These are phyloP conservation scores for Emydocephalus ijimae DNA, from an alignment of 2,113 vertebrate species.

Conservation along the genomic window DNA sequence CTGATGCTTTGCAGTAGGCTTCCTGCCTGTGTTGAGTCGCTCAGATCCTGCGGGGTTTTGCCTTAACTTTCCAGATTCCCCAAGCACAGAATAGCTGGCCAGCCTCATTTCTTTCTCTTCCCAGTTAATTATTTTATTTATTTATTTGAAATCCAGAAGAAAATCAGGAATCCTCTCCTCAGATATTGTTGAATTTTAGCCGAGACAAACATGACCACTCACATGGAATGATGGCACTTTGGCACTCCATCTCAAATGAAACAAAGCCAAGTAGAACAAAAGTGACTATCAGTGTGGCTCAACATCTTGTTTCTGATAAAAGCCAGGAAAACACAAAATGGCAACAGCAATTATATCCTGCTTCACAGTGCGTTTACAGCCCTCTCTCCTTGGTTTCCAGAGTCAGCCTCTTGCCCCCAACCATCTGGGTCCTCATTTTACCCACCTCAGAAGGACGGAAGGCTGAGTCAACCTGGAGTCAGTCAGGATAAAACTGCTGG, in stretches of 20 bases:
- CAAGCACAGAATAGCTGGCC: neutral
- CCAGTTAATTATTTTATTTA: neutral
- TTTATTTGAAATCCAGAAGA: neutral
- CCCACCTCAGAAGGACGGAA: neutral
- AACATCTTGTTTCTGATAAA: neutral
- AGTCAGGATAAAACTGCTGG: no score
- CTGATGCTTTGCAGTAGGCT: neutral
- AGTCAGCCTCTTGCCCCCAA: neutral
- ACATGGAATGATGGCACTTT: neutral
- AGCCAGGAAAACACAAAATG: neutral
- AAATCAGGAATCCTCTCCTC: neutral
- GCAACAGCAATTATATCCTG: neutral
- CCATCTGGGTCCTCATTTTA: neutral
- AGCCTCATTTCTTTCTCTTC: neutral
- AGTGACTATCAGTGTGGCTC: neutral
- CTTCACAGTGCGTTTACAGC: neutral
- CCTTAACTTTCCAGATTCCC: neutral
- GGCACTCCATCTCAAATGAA: neutral
- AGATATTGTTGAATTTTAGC: neutral
- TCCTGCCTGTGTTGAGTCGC: neutral
- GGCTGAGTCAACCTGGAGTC: no score
- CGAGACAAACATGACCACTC: neutral
- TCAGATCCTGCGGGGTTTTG: neutral
- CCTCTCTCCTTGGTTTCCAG: neutral
- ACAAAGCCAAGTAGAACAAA: neutral